phyloP scores from a whole-genome alignment of 2,113 vertebrate genomes.

The Phaethornis superciliosus region DNA sequence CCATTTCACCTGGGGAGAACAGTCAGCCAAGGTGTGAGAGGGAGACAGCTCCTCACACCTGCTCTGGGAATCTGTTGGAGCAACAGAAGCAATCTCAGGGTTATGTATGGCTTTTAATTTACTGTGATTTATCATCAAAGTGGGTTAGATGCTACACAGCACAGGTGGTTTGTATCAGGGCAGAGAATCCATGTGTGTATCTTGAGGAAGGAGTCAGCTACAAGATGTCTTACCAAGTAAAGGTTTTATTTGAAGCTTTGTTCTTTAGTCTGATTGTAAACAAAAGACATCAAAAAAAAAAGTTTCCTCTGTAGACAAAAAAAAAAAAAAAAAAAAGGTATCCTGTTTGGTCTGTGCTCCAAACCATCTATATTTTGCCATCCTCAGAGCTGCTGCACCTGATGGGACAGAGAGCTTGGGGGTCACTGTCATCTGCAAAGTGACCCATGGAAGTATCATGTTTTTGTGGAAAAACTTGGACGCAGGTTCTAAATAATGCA shows the following conservation, averaged over 20 bases:
- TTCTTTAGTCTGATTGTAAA: background rate
- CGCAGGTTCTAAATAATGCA: background rate
- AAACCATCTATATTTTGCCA: background rate
- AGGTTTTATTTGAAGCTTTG: background rate
- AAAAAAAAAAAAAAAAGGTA: background rate
- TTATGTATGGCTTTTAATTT: background rate
- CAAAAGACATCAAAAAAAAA: background rate
- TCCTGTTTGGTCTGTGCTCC: background rate
- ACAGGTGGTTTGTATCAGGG: background rate
- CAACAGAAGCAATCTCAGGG: background rate
- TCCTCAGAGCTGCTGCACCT: background rate
- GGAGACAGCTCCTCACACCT: background rate
- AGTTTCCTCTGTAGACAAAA: background rate
- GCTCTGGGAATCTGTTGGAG: background rate
- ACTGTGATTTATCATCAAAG: background rate
- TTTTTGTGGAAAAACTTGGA: background rate
- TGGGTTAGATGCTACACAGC: background rate
- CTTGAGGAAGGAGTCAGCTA: background rate
- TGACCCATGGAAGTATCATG: fast-evolving
- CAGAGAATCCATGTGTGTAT: background rate
- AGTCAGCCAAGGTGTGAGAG: background rate
- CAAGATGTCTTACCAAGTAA: background rate
- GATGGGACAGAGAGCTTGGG: background rate
- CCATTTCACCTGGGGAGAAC: background rate
- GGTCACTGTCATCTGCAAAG: background rate